Percentiles rank a stretch among this genome's conserved stretches.
Conservation (phyloP, 2,888 invertebrate species). For the Eristalinus aeneus region DNA sequence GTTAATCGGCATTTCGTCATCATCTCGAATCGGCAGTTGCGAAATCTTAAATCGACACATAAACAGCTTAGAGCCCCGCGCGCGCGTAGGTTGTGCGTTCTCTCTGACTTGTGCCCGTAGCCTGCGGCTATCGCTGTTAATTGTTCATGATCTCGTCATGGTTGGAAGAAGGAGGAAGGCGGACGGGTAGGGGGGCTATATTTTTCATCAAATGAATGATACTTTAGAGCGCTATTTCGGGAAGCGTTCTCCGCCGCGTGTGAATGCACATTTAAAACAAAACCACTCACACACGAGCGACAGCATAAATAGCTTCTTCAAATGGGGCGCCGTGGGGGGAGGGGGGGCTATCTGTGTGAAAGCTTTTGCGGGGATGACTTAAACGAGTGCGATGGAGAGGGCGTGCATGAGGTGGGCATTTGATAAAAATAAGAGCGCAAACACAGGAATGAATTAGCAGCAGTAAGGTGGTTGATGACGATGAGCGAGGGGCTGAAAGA, state of each 20-base stretch:
- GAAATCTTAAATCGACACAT: constrained; percentile 29
- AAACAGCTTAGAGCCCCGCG: neutral
- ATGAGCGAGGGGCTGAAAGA: neutral
- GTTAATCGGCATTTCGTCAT: constrained; percentile 50
- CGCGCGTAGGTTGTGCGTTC: constrained; percentile 15
- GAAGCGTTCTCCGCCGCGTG: constrained; percentile 42
- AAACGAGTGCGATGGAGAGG: neutral
- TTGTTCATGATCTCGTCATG: constrained; percentile 11
- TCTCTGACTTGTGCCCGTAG: neutral
- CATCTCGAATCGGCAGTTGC: constrained; percentile 39
- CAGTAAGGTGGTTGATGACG: neutral
- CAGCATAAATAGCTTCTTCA: constrained; percentile 26
- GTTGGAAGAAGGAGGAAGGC: neutral
- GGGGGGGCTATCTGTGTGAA: neutral
- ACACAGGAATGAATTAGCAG: neutral
- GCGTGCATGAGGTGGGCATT: neutral
- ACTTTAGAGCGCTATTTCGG: constrained; percentile 34
- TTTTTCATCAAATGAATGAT: neutral
- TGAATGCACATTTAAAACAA: constrained; percentile 26
- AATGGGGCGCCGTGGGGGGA: neutral
- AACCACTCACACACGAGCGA: constrained; percentile 6
- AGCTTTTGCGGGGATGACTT: constrained; percentile 5
- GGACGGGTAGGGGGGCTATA: neutral
- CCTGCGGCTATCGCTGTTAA: constrained; percentile 31
- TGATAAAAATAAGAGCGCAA: constrained; percentile 32